Evolutionary conservation across 1,140 invertebrate species (phyloP).

Genomic region (Camponotus vicinus): DNA sequence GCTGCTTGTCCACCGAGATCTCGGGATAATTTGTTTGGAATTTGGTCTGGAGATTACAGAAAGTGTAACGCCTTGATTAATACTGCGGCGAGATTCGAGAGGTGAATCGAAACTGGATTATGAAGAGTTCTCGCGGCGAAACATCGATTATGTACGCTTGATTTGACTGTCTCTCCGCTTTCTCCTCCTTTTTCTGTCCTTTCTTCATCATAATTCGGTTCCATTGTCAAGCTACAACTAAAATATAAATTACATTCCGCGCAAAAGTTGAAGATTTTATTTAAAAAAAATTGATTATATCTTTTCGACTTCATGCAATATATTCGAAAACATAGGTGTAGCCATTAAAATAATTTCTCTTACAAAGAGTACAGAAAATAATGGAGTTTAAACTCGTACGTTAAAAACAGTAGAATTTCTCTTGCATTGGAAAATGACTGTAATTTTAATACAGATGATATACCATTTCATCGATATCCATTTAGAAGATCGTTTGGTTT

Average conservation of each 20-base stretch:
- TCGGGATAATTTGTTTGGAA: conserved; percentile 79
- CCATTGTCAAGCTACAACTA: conserved; percentile 24
- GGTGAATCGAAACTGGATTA: conserved; percentile 66
- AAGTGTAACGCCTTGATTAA: conserved; percentile 75
- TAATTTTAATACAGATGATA: conserved; percentile 63
- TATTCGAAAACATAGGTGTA: conserved; percentile 13
- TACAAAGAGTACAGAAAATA: conserved; percentile 34
- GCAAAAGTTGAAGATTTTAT: neutral
- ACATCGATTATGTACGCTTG: conserved; percentile 41
- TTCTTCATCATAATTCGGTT: conserved; percentile 22
- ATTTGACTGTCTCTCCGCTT: conserved; percentile 52
- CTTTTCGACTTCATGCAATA: neutral
- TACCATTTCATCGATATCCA: conserved; percentile 62
- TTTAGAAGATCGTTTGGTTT: conserved; percentile 51
- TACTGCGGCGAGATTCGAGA: conserved; percentile 69
- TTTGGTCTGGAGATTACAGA: conserved; percentile 75
- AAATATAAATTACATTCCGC: conserved; percentile 18
- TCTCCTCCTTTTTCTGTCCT: conserved; percentile 22
- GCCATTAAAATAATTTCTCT: neutral
- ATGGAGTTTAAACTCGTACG: neutral
- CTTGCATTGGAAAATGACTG: conserved; percentile 51
- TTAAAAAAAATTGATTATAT: neutral
- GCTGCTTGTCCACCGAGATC: conserved; percentile 65
- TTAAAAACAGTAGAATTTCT: conserved; percentile 47
- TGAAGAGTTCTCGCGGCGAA: conserved; percentile 19